phyloP scores from a whole-genome alignment of 2,797 vertebrate species.

The Furcifer pardalis region DNA sequence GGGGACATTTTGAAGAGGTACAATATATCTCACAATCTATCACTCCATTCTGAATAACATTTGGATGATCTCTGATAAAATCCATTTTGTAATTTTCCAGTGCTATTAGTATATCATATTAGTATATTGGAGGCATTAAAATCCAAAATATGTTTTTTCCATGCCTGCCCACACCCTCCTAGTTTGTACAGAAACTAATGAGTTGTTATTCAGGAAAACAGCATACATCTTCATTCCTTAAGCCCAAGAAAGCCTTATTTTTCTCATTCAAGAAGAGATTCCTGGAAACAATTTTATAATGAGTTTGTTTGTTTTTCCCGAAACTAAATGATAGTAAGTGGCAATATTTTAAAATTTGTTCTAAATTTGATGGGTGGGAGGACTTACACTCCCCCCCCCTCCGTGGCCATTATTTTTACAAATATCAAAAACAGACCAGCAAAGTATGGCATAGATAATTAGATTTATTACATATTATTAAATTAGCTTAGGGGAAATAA shows the following conservation, averaged over 20 bases:
- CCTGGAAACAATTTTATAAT: slow-evolving; percentile 58
- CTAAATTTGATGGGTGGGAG: slow-evolving; percentile 55
- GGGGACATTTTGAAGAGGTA: neutral
- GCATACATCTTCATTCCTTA: slow-evolving; percentile 62
- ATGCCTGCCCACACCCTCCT: too few species aligned
- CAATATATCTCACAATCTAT: too few species aligned
- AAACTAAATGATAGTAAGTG: slow-evolving; percentile 66
- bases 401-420: slow-evolving; percentile 48
- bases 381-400: slow-evolving; percentile 57
- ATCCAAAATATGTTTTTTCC: neutral
- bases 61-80: neutral
- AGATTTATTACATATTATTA: slow-evolving; percentile 65
- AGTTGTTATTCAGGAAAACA: neutral
- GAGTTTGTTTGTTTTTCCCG: slow-evolving; percentile 27
- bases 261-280: slow-evolving; percentile 61
- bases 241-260: slow-evolving; percentile 56
- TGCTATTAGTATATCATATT: neutral
- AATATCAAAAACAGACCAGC: slow-evolving; percentile 64
- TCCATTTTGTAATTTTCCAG: neutral
- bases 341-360: slow-evolving; percentile 70
- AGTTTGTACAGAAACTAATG: neutral
- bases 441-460: slow-evolving; percentile 61
- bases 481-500: slow-evolving; percentile 61
- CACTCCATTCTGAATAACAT: neutral
- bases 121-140: neutral